Evolutionary conservation across 2,113 vertebrate species (phyloP), one percentile per base, ranked within the genome.

Genomic region (Tichodroma muraria): DNA sequence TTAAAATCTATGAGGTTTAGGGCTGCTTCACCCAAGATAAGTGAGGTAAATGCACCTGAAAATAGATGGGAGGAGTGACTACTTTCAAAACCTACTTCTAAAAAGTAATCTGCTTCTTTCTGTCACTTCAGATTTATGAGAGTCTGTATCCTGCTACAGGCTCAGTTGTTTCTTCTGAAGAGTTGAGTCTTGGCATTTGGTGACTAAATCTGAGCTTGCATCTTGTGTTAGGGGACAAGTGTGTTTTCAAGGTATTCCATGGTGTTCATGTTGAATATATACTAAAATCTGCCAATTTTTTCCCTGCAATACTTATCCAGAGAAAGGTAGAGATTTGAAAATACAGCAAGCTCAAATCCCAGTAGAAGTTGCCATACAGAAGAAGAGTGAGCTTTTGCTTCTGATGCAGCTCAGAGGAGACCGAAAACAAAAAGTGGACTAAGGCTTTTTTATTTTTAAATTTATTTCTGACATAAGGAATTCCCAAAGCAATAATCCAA

Each of bases 101-200:
- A 73, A 82, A 88, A 63, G 15, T 80, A 70, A 70, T 77, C 19
- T 65, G 8, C 50, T 85, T 90, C 68, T 78, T 87, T 61, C 70
- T 96, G 79, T 94, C 82, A 83, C 79, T 93, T 33, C 63, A 66
- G 50, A 73, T 94, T 90, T 77, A 83, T 91, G 50, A 69, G 37
- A 83, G 66, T 77, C 64, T 88, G 15, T 65, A 70, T 65, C 38
- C 33, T 85, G 79, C 90, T 71, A 71, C 33, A 80, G 70, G 52
- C 81, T 94, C 30, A 60, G 40, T 64, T 81, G 19, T 78, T 92
- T 75, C 70, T 91, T 53, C 75, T 91, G 66, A 88, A 88, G 50
- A 88, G 54, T 47, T 77, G 37, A 72, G 27, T 57, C 42, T 59
- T 91, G 57, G 75, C 59, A 85, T 50, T 76, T 57, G 25, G 23